Evolutionary conservation across 2,797 vertebrate genomes (phyloP), one percentile per base, ranked within the genome.

Genomic region (Xyrichtys novacula): DNA sequence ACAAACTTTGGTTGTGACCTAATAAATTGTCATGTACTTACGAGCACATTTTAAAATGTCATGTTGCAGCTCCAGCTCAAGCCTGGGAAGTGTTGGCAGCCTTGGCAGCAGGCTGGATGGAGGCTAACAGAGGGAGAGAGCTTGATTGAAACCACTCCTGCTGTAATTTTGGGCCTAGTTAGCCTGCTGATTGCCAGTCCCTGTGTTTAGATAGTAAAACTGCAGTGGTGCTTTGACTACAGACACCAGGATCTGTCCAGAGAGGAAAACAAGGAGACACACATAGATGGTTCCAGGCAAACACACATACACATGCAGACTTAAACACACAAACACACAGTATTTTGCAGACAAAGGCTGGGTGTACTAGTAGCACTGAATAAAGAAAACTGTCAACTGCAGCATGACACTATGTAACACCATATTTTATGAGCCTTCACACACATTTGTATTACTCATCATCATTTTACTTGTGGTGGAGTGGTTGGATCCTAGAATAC

Each of bases 181-280:
- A 90, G 89, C 65, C 73, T 23, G 31, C 84, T 93, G 93, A 93
- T 94, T 91, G 87, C 87, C 84, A 86, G 68, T 71, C 85, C 83
- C 81, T 86, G 90, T 92, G 88, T 92, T 94, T 91, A 92, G 91
- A 93, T 89, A 87, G 90, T 91, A 90, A 85, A 92, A 91, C 81
- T 84, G 49, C 80, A 85, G 87, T 52, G 70, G 83, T 89, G 78
- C 88, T 88, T 87, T 80, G 81, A 89, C 87, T 91, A 89, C 90
- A 91, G 86, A 89, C 72, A 88, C 81, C 70, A 66, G 75, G 53
- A 72, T 83, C 72, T 82, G 66, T 84, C 78, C 50, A 58, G 44
- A 69, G 54, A 63, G 40, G 29, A 70, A 76, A 67, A 67, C 7
- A 67, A 73, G 46, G 55, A 76, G 50, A 55, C 38, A 32, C 50